Percentiles rank a stretch among this genome's conserved stretches.
These are phyloP conservation scores for Disparrhopalites patrizii DNA, from an alignment of 2,888 invertebrate genomes.

Conservation along the genomic window DNA sequence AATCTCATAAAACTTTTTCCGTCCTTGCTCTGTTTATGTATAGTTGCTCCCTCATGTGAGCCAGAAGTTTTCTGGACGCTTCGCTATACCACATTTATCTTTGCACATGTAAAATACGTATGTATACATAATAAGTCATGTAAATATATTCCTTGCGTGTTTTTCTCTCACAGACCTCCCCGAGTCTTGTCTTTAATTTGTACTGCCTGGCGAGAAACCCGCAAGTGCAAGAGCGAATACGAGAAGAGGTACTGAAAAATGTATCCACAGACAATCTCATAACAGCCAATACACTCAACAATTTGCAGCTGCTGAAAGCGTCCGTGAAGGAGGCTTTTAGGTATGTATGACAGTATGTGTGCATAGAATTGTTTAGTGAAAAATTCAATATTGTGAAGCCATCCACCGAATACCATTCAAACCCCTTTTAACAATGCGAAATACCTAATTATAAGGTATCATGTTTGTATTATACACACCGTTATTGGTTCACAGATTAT, in stretches of 20 bases:
- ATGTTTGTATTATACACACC: no score
- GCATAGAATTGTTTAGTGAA: neutral
- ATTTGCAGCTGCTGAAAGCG: conserved; percentile 59
- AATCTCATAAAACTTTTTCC: no score
- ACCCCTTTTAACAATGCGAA: no score
- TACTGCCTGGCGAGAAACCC: conserved; percentile 49
- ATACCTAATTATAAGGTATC: no score
- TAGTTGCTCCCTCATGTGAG: no score
- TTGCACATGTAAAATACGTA: neutral
- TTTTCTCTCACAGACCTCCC: conserved; percentile 53
- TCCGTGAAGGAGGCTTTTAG: conserved; percentile 63
- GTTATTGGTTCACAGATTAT: conserved; percentile 47
- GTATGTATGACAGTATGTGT: conserved; percentile 46
- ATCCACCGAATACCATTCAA: no score
- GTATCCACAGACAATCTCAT: conserved; percentile 50
- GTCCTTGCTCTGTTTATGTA: no score
- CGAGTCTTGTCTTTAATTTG: conserved; percentile 49
- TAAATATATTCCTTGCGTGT: no score
- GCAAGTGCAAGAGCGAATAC: conserved; percentile 41
- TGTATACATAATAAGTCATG: no score
- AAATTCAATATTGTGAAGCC: neutral
- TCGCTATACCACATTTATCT: no score
- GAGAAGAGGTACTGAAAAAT: conserved; percentile 51
- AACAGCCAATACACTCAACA: conserved; percentile 51
- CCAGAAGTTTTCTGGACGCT: no score